Percentiles rank a stretch among this genome's conserved stretches.
Evolutionary conservation across 2,888 invertebrate genomes (phyloP).

Genomic region (Tillus elongatus): DNA sequence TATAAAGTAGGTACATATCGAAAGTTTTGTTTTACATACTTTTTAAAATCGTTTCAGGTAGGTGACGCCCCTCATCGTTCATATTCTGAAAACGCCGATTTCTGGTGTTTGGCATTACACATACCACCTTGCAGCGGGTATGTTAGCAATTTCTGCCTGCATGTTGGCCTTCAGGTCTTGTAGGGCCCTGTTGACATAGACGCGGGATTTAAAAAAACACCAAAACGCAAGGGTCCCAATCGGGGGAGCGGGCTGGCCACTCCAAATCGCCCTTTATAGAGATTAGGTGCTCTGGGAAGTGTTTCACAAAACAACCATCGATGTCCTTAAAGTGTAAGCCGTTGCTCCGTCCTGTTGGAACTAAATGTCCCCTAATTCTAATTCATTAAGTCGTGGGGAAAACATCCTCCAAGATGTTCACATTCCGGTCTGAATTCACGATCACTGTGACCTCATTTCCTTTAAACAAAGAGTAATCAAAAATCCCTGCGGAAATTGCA

Average conservation of each 20-base stretch:
- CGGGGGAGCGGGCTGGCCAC: too few relatives aligned
- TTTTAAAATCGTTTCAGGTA: slow-evolving; percentile 13
- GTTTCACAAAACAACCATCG: slow-evolving; percentile 5
- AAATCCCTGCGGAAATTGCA: slow-evolving; percentile 17
- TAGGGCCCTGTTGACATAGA: slow-evolving; percentile 19
- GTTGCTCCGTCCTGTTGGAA: slow-evolving; percentile 4
- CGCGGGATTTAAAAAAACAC: slow-evolving; percentile 17
- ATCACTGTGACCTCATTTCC: slow-evolving; percentile 25
- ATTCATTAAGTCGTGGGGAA: slow-evolving; percentile 5
- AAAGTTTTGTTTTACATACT: slow-evolving; percentile 12
- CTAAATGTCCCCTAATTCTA: not conserved
- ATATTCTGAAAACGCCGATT: slow-evolving; percentile 7
- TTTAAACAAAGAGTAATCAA: slow-evolving; percentile 27
- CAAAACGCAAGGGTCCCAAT: too few relatives aligned
- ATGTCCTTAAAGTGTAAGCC: slow-evolving; percentile 6
- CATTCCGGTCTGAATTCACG: slow-evolving; percentile 26
- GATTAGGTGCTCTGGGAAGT: not conserved
- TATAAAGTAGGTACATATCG: slow-evolving; percentile 12
- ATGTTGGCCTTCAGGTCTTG: slow-evolving; percentile 21
- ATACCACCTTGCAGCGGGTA: slow-evolving; percentile 12
- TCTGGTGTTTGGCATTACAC: slow-evolving; percentile 9
- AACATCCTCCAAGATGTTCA: slow-evolving; percentile 20
- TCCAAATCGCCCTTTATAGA: slow-evolving; percentile 6
- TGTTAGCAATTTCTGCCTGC: slow-evolving; percentile 18
- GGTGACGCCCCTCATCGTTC: slow-evolving; percentile 11